Conservation (phyloP, 2,888 invertebrate genomes). For the Athrips mouffetella region DNA sequence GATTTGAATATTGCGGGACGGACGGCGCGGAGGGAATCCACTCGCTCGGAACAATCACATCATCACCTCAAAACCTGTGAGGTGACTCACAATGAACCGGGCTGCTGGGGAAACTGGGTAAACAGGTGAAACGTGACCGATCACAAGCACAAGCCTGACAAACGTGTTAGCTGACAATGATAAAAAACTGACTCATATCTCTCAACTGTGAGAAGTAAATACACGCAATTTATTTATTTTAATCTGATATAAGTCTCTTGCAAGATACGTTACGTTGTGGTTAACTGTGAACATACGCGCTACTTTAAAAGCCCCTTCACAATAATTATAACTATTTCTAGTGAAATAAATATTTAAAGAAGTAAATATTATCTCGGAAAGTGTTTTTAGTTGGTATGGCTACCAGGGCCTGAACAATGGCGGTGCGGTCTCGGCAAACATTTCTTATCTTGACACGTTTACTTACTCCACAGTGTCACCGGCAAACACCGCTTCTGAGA, state of each 20-base stretch:
- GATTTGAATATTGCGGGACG: conserved; percentile 30
- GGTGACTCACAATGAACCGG: conserved; percentile 26
- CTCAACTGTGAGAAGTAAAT: neutral
- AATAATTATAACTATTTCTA: conserved; percentile 6
- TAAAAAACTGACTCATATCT: conserved; percentile 29
- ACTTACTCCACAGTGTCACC: conserved; percentile 41
- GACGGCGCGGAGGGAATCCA: conserved; percentile 25
- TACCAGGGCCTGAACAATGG: conserved; percentile 48
- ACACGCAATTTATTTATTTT: neutral
- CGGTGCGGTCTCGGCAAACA: conserved; percentile 54
- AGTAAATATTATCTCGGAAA: conserved; percentile 17
- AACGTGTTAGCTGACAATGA: conserved; percentile 30
- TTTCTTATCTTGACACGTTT: conserved; percentile 72
- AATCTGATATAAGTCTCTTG: neutral
- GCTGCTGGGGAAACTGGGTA: conserved; percentile 36
- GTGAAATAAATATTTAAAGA: conserved; percentile 14
- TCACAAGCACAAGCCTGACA: conserved; percentile 28
- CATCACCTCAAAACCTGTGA: neutral
- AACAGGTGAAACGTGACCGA: conserved; percentile 41
- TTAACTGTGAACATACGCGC: too few relatives aligned
- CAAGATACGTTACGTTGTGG: neutral
- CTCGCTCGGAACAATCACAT: conserved; percentile 29
- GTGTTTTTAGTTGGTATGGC: conserved; percentile 34
- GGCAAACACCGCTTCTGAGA: conserved; percentile 61
- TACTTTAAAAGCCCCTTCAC: neutral